Base-by-base conservation (phyloP, 2,113 vertebrate species). In the Collichthys lucidus region DNA sequence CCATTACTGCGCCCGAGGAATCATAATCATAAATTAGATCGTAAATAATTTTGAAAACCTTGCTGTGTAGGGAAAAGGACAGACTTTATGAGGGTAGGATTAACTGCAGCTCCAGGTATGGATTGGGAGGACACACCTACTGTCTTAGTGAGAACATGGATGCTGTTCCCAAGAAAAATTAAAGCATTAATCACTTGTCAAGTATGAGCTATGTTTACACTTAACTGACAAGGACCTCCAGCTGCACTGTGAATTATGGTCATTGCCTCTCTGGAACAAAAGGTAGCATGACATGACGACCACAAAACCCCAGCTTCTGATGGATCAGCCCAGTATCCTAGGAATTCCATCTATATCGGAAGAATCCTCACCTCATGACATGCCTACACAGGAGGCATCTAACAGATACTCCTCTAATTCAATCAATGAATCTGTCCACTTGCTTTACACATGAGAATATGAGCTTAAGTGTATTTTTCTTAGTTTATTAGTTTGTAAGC, bases 1-100 rank as follows among this genome's bases (percentile, higher is more conserved):
- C 55, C n/a, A 3, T 29, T 46, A 22, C 17, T 26, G 52, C 14
- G 3, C 49, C 55, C 29, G 15, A 57, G 44, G 56, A 15, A 20
- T 72, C 66, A 75, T 60, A 47, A 71, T 66, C 8, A 11, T 67
- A 74, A 79, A 61, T 74, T 0, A 60, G 55, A 26, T 42, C 17
- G 10, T 44, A 72, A 50, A 66, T 71, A 1, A 35, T 46, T 77
- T 77, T 42, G 2, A 63, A 75, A 83, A 29, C 24, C 71, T 50
- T 24, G 16, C 56, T 68, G 66, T 75, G 15, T 61, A 22, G 9
- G 40, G 40, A 57, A 55, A 55, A 61, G 14, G 59, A 35, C 35
- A 35, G 16, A 40, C 46, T 61, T 55, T 15, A 22, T 71, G 24
- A 62, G 53, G 19, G 46, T 20, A 31, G 53, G 40, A 70, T 65